Evolutionary conservation across 64 coral and sea anemone species (phyloP), one percentile per base, ranked within the genome.

Genomic region (Dendronephthya gigantea): DNA sequence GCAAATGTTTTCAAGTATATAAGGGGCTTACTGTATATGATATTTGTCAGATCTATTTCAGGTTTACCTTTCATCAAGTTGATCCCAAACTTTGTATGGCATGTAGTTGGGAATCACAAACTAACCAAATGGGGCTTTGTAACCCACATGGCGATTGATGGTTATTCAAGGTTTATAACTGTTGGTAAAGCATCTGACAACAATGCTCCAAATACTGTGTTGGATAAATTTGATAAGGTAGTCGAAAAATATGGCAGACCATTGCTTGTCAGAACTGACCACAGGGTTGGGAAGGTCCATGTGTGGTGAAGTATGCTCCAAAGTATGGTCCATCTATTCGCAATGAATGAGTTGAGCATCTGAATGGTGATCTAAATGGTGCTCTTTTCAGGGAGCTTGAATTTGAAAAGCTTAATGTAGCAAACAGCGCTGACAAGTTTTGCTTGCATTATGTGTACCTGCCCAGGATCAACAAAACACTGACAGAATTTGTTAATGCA

Each of bases 241-340:
- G 66, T 70, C 7, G 66, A 70, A 70, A 70, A 70, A 32, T 70
- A 70, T 70, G 66, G 66, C 7, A 70, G 66, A 32, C 66, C 66
- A 11, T 70, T 32, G 30, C 17, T 9, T 7, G n/a, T 70, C 66
- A 8, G 66, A n/a, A 70, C 66, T 7, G 66, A 70, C n/a, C 66
- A 70, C 27, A n/a, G 66, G 7, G 66, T 9, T 8, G 66, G 27
- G 27, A 70, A 70, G 6, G 30, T 70, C 27, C 30, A 12, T 9
- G 66, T 70, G 9, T 70, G 66, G 66, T n/a, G n/a, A n/a, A 32
- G 27, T n/a, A 70, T 70, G 66, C 9, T 70, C 9, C 19, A 70
- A 7, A 8, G n/a, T 31, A 70, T n/a, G 66, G 66, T 6, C 25
- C 66, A 70, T 70, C 66, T 9, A n/a, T 70, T 7, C 66, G 29